A percentile compares a stretch with the other conserved stretches of the same genome.
Conservation (phyloP, 2,113 vertebrate genomes). For the Hepsetus odoe region DNA sequence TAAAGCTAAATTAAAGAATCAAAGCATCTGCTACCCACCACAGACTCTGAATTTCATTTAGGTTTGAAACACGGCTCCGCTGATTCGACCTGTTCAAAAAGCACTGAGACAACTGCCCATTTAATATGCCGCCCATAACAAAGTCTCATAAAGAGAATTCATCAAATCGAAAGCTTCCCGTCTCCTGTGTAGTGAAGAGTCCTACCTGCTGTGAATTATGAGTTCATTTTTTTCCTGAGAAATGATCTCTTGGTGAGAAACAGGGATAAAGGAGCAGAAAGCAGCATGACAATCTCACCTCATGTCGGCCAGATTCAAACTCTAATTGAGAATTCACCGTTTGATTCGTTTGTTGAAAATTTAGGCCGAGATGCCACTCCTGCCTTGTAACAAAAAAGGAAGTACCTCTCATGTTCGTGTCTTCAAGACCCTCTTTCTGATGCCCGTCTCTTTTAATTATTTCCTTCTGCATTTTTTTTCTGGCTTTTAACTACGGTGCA, state of each 20-base stretch:
- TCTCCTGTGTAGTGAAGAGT: background rate
- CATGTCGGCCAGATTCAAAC: background rate
- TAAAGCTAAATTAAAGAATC: slow-evolving; percentile 1
- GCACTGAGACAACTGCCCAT: background rate
- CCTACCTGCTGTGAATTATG: slow-evolving; percentile 13
- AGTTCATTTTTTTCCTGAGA: background rate
- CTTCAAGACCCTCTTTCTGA: background rate
- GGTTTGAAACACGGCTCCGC: background rate
- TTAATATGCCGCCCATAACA: slow-evolving; percentile 9
- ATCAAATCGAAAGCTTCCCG: background rate
- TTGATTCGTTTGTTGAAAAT: background rate
- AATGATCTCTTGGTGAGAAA: background rate
- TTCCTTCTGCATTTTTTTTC: slow-evolving; percentile 20
- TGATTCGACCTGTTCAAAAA: background rate
- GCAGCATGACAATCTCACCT: background rate
- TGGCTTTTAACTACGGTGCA: background rate
- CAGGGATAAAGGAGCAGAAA: background rate
- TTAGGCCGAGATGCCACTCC: background rate
- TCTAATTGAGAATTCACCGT: slow-evolving; percentile 3
- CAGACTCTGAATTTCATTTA: slow-evolving; percentile 9
- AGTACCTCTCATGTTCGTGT: background rate
- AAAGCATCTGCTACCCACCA: background rate
- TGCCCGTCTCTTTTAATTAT: background rate
- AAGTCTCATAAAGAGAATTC: slow-evolving; percentile 1
- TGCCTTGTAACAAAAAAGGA: background rate